Conservation (phyloP, 1,140 invertebrate genomes). For the Carcinoscorpius rotundicauda region DNA sequence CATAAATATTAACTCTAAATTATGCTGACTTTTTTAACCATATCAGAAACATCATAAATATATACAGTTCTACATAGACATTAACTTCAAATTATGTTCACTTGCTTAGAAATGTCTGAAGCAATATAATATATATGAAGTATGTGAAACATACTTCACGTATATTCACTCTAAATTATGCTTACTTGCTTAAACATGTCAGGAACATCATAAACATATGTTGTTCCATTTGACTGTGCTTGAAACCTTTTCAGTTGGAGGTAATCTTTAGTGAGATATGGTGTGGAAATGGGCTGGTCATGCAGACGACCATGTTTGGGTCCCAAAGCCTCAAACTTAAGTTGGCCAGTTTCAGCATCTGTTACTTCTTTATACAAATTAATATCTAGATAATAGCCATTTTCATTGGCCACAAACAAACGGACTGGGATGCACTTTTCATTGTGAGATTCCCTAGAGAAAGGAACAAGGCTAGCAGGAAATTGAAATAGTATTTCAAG, state of each 20-base stretch:
- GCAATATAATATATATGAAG: too few species aligned
- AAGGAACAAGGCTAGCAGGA: too few species aligned
- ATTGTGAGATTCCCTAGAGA: slow-evolving; percentile 42
- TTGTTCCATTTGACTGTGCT: slow-evolving; percentile 90
- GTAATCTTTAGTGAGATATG: slow-evolving; percentile 95
- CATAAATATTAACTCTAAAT: too few species aligned
- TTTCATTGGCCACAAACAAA: slow-evolving; percentile 87
- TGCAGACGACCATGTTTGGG: slow-evolving; percentile 72
- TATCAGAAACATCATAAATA: too few species aligned
- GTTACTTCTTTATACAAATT: slow-evolving; percentile 85
- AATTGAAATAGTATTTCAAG: too few species aligned
- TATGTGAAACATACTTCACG: too few species aligned
- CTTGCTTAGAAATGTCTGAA: too few species aligned
- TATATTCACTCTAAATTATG: too few species aligned
- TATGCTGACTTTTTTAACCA: too few species aligned
- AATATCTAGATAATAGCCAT: slow-evolving; percentile 90
- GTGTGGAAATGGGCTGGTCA: slow-evolving; percentile 81
- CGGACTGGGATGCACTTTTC: slow-evolving; percentile 76
- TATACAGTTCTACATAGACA: too few species aligned
- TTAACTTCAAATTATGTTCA: too few species aligned
- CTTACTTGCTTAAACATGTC: slow-evolving; percentile 83
- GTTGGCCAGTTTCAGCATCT: slow-evolving; percentile 72
- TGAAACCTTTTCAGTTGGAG: slow-evolving; percentile 94
- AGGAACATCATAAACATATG: slow-evolving; percentile 94
- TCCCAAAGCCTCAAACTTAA: slow-evolving; percentile 74